Conservation (phyloP, 2,797 vertebrate genomes). For the Cercopithecus petaurista region DNA sequence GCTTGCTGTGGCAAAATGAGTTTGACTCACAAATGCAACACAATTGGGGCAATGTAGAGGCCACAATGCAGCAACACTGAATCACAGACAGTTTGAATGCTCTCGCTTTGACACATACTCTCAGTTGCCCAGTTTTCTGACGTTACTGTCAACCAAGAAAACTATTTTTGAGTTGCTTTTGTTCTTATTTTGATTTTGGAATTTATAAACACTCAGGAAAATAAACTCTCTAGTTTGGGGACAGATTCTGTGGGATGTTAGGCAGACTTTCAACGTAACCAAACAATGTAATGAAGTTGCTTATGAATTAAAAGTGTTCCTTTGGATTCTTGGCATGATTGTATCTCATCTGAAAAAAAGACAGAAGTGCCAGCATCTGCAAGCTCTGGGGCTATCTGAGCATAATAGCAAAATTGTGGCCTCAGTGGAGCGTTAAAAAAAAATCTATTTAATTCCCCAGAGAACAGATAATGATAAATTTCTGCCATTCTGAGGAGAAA, state of each 20-base stretch:
- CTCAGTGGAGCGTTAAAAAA: not conserved
- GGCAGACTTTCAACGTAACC: not conserved
- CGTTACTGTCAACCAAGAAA: not conserved
- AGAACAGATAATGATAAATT: not conserved
- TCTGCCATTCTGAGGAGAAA: not conserved
- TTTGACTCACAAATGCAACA: conserved; percentile 29
- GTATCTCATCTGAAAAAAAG: conserved; percentile 32
- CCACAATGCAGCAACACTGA: not conserved
- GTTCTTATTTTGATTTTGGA: not conserved
- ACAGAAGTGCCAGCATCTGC: not conserved
- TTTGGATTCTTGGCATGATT: not conserved
- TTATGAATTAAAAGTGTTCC: not conserved
- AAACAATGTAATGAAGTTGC: not conserved
- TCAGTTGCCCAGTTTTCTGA: not conserved
- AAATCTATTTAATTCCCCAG: not conserved
- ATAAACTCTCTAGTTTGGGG: not conserved
- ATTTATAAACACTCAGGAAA: conserved; percentile 34
- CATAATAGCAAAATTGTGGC: conserved; percentile 4
- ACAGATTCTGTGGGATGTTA: not conserved
- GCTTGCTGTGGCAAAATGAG: conserved; percentile 14
- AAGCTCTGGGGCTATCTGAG: not conserved
- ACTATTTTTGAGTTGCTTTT: not conserved
- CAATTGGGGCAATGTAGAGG: not conserved
- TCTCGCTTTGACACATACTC: conserved; percentile 12
- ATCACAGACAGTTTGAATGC: not conserved